Evolutionary conservation across 2,113 vertebrate species (phyloP).

Genomic region (Hyaena hyaena): DNA sequence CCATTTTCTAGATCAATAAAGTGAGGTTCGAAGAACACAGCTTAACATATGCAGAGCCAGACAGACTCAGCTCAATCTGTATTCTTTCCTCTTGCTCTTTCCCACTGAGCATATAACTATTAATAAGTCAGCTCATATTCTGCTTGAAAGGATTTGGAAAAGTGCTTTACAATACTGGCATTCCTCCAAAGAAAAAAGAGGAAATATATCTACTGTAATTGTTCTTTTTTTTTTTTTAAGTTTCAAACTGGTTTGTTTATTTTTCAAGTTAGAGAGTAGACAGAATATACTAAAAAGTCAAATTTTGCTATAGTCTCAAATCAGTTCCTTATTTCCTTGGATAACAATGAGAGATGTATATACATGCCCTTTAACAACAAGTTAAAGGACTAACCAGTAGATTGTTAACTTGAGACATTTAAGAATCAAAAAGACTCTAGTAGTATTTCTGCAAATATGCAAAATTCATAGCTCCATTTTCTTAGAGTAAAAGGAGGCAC

Average conservation of each 20-base stretch:
- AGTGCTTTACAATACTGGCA: not conserved
- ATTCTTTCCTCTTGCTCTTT: not conserved
- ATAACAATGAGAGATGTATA: not conserved
- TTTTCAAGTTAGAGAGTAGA: conserved; percentile 46
- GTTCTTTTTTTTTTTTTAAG: not conserved
- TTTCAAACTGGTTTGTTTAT: conserved; percentile 43
- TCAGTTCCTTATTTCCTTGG: not conserved
- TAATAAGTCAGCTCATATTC: conserved; percentile 66
- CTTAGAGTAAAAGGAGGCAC: conserved; percentile 1
- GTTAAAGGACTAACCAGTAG: not conserved
- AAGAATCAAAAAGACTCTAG: not conserved
- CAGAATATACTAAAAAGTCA: conserved; percentile 28
- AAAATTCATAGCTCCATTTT: not conserved
- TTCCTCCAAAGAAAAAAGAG: not conserved
- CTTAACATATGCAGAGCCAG: not conserved
- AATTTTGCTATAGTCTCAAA: not conserved
- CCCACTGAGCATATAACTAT: conserved; percentile 49
- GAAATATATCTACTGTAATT: not conserved
- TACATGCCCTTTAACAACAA: not conserved
- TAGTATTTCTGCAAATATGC: not conserved
- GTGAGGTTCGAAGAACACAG: not conserved
- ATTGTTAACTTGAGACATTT: not conserved
- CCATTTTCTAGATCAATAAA: conserved; percentile 55
- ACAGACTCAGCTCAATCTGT: not conserved
- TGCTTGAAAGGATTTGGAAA: conserved; percentile 43